Percentiles rank a stretch among this genome's conserved stretches.
Evolutionary conservation across 64 coral and sea anemone species (phyloP).

Genomic region (Porites australiensis): DNA sequence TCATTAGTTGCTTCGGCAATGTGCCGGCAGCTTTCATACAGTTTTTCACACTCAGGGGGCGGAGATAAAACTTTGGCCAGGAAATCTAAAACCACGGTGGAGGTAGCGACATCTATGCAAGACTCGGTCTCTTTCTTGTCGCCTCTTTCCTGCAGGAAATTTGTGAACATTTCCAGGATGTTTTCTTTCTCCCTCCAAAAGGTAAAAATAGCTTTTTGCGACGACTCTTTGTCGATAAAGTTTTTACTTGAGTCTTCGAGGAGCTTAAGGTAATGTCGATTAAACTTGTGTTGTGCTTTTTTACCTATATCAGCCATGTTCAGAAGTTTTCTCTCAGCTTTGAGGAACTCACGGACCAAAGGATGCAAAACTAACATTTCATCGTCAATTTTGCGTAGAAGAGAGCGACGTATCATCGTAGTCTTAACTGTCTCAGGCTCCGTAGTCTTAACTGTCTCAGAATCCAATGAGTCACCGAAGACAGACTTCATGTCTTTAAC

Average conservation of each 20-base stretch:
- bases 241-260: neutral
- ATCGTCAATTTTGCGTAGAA: neutral
- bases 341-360: neutral
- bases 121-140: neutral
- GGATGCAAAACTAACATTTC: neutral
- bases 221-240: neutral
- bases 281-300: neutral
- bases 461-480: neutral
- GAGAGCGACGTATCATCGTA: neutral
- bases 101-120: neutral
- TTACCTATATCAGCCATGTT: neutral
- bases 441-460: neutral
- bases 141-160: neutral
- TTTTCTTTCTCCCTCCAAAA: neutral
- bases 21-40: neutral
- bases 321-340: neutral
- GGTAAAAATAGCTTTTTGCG: neutral
- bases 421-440: neutral
- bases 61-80: conserved; percentile 28
- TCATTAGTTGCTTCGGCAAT: neutral
- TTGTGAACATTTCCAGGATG: neutral
- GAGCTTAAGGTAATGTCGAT: neutral
- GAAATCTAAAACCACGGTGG: conserved; percentile 5
- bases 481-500: neutral
- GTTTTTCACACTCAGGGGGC: neutral